These are phyloP conservation scores for Archivesica marissinica DNA, from an alignment of 1,140 invertebrate genomes.

Conservation along the genomic window DNA sequence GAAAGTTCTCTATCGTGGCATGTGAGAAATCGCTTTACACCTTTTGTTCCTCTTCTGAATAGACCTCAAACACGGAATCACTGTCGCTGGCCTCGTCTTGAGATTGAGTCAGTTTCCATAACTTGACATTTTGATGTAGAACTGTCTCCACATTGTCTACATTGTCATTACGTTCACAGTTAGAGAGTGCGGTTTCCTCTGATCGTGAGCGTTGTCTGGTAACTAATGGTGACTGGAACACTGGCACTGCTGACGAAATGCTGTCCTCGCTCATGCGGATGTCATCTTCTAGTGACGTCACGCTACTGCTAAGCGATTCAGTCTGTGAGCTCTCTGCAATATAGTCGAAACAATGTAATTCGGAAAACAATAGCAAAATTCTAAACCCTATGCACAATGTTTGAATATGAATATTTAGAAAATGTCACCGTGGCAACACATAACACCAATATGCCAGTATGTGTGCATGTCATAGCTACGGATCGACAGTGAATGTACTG, in stretches of 20 bases:
- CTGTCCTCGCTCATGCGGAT: not conserved
- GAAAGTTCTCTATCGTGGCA: not conserved
- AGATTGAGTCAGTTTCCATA: constrained; percentile 14
- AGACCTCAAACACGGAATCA: not conserved
- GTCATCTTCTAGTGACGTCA: not conserved
- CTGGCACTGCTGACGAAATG: constrained; percentile 7
- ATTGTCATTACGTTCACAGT: not conserved
- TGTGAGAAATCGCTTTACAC: not conserved
- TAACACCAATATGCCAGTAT: not conserved
- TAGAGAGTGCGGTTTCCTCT: not conserved
- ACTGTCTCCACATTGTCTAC: not conserved
- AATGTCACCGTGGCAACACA: not conserved
- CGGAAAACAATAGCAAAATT: not conserved
- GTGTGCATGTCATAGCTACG: not conserved
- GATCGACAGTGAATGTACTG: too few relatives aligned
- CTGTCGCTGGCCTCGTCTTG: not conserved
- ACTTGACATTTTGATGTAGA: not conserved
- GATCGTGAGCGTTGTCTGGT: not conserved
- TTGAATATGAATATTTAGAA: not conserved
- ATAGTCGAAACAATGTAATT: not conserved
- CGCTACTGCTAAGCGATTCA: not conserved
- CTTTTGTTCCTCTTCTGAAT: not conserved
- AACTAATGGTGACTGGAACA: not conserved
- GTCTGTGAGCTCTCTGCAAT: not conserved
- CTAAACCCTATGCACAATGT: not conserved